Evolutionary conservation across 2,113 vertebrate genomes (phyloP).

Genomic region (human (Homo sapiens)): GRCh38 chr5:45185501-45186000

Average conservation of each 20-base stretch:
- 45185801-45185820: not conserved
- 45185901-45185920: not conserved
- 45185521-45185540: not conserved
- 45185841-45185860: not conserved
- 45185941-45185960: not conserved
- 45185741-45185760: not conserved
- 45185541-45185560: not conserved
- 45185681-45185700: not conserved
- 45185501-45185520: not conserved
- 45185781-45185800: not conserved
- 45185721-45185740: not conserved
- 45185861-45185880: not conserved
- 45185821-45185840: not conserved
- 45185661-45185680: not conserved
- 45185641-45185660: constrained; percentile 42
- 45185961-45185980: not conserved
- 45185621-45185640: not conserved
- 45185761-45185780: not conserved
- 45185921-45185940: not conserved
- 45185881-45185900: not conserved
- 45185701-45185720: not conserved
- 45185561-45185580: constrained; percentile 55
- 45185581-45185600: not conserved
- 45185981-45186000: not conserved
- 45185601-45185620: not conserved